phyloP scores from a whole-genome alignment of 1,140 invertebrate genomes.

The Lepeophtheirus salmonis region DNA sequence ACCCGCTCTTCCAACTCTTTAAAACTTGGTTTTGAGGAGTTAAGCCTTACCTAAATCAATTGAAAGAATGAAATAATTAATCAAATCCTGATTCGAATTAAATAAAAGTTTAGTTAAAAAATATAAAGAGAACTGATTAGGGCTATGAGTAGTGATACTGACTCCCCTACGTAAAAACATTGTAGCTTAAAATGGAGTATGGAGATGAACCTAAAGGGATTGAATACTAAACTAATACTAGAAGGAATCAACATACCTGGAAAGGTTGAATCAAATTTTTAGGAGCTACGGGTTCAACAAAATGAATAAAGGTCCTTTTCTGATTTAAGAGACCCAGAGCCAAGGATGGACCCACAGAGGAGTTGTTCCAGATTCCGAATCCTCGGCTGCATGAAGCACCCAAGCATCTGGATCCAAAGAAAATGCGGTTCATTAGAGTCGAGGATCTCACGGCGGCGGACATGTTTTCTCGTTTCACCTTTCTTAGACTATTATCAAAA shows the following conservation, averaged over 20 bases:
- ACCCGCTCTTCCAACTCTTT: conserved; percentile 47
- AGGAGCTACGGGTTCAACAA: not conserved
- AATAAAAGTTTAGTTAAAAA: no score
- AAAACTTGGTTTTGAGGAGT: conserved; percentile 23
- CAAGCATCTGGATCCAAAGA: not conserved
- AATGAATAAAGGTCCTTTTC: not conserved
- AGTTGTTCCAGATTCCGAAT: not conserved
- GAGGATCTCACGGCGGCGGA: not conserved
- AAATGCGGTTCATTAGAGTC: not conserved
- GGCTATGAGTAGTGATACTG: no score
- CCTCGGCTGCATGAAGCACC: no score
- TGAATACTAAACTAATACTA: no score
- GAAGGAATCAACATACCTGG: no score
- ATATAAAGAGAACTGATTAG: no score
- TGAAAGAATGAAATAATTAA: not conserved
- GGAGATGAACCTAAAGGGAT: no score
- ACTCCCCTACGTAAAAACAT: no score
- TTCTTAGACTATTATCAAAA: no score
- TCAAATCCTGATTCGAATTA: not conserved
- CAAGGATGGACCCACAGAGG: not conserved
- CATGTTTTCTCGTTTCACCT: no score
- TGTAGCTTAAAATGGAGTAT: no score
- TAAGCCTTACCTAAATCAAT: not conserved
- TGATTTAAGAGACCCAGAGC: not conserved
- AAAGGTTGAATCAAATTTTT: no score